phyloP scores from a whole-genome alignment of 1,140 invertebrate species.

The Delia radicum region DNA sequence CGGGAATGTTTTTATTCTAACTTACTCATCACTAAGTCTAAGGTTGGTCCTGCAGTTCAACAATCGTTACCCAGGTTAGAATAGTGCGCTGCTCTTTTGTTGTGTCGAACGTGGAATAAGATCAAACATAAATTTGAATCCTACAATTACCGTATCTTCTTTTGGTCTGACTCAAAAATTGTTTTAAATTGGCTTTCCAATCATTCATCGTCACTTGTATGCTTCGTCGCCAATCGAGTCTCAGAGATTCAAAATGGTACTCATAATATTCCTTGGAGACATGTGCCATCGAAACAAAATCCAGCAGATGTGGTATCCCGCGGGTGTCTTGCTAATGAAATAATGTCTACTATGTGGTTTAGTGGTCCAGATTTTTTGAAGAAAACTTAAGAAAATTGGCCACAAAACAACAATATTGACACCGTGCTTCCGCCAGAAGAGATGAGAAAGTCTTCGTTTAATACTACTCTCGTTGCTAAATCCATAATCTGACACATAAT shows the following conservation, averaged over 20 bases:
- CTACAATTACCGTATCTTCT: background rate
- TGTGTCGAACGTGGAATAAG: background rate
- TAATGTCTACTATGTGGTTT: constrained; percentile 11
- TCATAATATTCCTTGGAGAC: background rate
- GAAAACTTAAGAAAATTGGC: background rate
- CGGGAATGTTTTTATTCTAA: background rate
- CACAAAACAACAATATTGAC: background rate
- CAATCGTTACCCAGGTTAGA: constrained; percentile 12
- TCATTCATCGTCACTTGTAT: constrained; percentile 15
- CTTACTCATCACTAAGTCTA: background rate
- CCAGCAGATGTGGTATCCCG: constrained; percentile 14
- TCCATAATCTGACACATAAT: background rate
- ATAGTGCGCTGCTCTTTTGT: constrained; percentile 33
- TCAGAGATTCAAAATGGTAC: constrained; percentile 13
- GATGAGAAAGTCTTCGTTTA: background rate
- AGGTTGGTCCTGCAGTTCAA: background rate
- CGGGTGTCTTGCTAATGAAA: background rate
- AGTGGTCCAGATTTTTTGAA: background rate
- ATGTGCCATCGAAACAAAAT: constrained; percentile 7
- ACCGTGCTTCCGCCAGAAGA: background rate
- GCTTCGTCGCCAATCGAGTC: constrained; percentile 25
- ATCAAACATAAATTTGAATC: background rate
- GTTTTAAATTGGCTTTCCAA: constrained; percentile 19
- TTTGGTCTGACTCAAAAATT: constrained; percentile 29
- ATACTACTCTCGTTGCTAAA: background rate